Conservation (phyloP, 2,888 invertebrate genomes). For the Teinopalpus imperialis region DNA sequence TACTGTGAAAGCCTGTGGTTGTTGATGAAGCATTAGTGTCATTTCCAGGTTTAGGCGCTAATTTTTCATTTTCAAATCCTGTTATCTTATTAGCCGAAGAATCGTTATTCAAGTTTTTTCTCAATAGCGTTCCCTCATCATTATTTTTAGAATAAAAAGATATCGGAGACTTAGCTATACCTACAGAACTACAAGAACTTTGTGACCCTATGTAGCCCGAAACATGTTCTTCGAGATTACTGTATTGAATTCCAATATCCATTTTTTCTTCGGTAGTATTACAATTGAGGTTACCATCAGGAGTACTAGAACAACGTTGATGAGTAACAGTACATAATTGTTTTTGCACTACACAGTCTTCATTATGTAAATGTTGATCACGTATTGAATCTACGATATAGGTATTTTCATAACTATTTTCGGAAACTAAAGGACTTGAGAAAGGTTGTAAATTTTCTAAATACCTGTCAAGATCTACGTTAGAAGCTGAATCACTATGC, state of each 20-base stretch:
- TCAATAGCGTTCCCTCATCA: conserved; percentile 58
- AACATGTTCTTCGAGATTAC: conserved; percentile 49
- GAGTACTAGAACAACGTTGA: conserved; percentile 63
- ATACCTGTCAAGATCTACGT: conserved; percentile 86
- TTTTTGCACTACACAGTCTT: neutral
- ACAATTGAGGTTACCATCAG: conserved; percentile 47
- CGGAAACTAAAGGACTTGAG: conserved; percentile 40
- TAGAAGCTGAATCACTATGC: conserved; percentile 69
- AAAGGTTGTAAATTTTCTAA: conserved; percentile 84
- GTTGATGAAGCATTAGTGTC: conserved; percentile 60
- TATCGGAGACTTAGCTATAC: conserved; percentile 62
- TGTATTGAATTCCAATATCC: conserved; percentile 40
- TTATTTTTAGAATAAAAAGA: conserved; percentile 74
- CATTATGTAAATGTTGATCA: conserved; percentile 19
- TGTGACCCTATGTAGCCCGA: conserved; percentile 60
- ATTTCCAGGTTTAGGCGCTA: conserved; percentile 48
- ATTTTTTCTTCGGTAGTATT: conserved; percentile 39
- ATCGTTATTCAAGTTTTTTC: conserved; percentile 71
- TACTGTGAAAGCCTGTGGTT: conserved; percentile 80
- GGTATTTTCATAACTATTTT: conserved; percentile 35
- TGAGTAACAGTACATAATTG: conserved; percentile 33
- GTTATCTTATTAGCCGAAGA: conserved; percentile 67
- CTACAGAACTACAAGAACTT: conserved; percentile 62
- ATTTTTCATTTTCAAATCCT: conserved; percentile 70
- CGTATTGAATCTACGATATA: conserved; percentile 37